phyloP scores from a whole-genome alignment of 1,140 invertebrate genomes.

The Tetranychus cinnabarinus region DNA sequence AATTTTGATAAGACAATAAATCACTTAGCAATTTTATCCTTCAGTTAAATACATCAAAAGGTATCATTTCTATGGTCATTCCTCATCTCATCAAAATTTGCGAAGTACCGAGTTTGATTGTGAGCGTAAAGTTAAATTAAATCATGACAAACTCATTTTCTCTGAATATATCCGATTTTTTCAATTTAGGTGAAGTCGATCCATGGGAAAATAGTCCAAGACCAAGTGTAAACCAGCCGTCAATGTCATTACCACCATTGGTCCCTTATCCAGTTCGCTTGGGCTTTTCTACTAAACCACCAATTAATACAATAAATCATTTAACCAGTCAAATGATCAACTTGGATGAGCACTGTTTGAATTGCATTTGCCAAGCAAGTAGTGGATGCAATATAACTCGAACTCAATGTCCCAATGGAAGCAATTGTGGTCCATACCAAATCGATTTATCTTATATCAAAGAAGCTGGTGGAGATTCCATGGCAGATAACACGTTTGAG shows the following conservation, averaged over 20 bases:
- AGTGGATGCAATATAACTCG: background rate
- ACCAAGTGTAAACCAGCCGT: background rate
- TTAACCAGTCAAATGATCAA: background rate
- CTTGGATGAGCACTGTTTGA: background rate
- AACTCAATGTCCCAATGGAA: background rate
- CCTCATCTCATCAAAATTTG: background rate
- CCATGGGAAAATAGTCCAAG: background rate
- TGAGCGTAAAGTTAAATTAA: background rate
- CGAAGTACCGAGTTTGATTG: background rate
- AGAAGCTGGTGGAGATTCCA: background rate
- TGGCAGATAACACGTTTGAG: constrained; percentile 27
- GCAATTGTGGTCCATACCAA: background rate
- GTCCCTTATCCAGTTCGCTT: background rate
- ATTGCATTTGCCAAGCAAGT: background rate
- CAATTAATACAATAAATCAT: background rate
- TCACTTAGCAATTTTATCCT: too few relatives aligned
- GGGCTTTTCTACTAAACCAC: background rate
- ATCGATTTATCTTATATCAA: background rate
- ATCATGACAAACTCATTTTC: too few relatives aligned
- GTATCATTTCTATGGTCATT: too few relatives aligned
- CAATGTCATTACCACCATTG: background rate
- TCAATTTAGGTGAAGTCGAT: background rate
- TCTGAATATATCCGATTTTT: too few relatives aligned
- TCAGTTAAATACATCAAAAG: too few relatives aligned
- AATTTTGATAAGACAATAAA: too few relatives aligned